These are phyloP conservation scores for Lepetodrilus schrolli DNA, from an alignment of 2,888 invertebrate genomes.

Conservation along the genomic window DNA sequence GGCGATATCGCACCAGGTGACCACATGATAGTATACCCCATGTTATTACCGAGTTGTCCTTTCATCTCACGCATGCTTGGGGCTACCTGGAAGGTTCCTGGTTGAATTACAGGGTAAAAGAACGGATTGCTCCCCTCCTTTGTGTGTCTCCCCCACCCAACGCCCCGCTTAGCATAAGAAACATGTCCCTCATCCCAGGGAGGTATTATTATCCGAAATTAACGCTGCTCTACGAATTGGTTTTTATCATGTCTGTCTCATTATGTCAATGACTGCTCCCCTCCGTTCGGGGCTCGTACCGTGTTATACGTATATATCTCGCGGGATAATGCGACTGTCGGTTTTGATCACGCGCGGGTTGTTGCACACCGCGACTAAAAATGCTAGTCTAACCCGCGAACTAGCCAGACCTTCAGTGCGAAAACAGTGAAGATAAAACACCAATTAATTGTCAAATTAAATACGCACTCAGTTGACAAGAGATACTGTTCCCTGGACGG, in stretches of 20 bases:
- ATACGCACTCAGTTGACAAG: constrained; percentile 5
- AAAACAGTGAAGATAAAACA: constrained; percentile 21
- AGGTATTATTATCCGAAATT: constrained; percentile 25
- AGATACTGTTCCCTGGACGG: background rate
- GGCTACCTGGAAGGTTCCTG: background rate
- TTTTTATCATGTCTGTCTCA: constrained; percentile 24
- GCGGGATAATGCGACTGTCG: background rate
- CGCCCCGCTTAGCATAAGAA: constrained; percentile 5
- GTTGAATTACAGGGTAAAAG: constrained; percentile 8
- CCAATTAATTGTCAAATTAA: constrained; percentile 26
- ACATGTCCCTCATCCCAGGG: constrained; percentile 18
- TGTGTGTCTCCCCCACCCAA: background rate
- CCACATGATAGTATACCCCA: too few relatives aligned
- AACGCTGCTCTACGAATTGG: constrained; percentile 22
- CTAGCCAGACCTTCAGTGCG: constrained; percentile 3
- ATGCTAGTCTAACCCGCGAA: background rate
- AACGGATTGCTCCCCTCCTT: background rate
- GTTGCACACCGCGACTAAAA: background rate
- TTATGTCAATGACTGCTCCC: constrained; percentile 26
- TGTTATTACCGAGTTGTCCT: too few relatives aligned
- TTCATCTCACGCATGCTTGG: background rate
- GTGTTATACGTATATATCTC: constrained; percentile 7
- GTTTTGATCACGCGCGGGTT: background rate
- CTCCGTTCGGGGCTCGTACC: background rate
- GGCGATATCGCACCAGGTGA: too few relatives aligned